Conservation (phyloP, 2,113 vertebrate species). For the Ivindomyrus marchei region DNA sequence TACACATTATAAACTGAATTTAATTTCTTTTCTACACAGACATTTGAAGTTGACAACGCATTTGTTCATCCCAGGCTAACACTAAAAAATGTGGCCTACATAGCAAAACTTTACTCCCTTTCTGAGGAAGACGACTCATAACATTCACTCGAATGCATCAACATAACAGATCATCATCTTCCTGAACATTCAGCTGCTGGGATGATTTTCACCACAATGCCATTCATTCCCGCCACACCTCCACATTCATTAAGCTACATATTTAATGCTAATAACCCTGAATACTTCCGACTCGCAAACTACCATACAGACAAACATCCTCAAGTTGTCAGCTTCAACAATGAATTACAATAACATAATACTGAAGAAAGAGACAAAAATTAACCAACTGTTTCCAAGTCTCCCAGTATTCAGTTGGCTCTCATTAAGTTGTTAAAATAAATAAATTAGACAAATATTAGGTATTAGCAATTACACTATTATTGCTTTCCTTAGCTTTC, state of each 20-base stretch:
- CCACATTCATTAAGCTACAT: background rate
- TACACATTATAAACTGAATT: background rate
- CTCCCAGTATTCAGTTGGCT: background rate
- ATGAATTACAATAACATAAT: background rate
- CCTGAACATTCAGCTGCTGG: background rate
- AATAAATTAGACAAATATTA: background rate
- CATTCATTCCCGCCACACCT: background rate
- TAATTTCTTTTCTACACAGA: background rate
- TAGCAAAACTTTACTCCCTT: background rate
- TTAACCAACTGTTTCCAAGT: background rate
- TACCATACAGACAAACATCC: background rate
- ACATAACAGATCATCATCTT: background rate
- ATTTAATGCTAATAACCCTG: background rate
- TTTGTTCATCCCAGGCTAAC: background rate
- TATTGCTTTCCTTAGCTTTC: background rate
- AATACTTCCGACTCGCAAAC: background rate
- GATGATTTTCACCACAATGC: background rate
- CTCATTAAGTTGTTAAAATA: background rate
- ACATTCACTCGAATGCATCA: background rate
- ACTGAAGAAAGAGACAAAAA: background rate
- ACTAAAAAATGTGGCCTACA: background rate
- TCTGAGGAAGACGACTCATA: background rate
- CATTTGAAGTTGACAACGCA: background rate
- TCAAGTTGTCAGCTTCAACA: background rate
- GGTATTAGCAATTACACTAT: background rate